Evolutionary conservation across 2,888 invertebrate species (phyloP), one percentile per base, ranked within the genome.

Genomic region (Hirtodrosophila cameraria): DNA sequence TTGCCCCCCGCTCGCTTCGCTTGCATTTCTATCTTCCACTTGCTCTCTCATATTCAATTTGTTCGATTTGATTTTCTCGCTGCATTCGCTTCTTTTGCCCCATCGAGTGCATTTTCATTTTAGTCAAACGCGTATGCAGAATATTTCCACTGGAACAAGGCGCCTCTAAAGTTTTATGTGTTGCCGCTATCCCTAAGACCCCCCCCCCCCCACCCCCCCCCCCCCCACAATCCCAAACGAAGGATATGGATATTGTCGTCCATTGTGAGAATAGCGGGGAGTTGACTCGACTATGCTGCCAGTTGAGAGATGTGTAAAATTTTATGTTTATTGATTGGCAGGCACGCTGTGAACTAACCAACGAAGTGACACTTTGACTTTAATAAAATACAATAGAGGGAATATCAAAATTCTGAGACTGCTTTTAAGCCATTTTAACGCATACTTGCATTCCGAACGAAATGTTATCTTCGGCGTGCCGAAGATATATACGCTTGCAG

Each of bases 261-360:
- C 72, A 64, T 76, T 71, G 63, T 33, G 49, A 38, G 38, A 15
- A 16, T 11, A 15, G 13, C 16, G 31, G 33, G 20, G 8, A 1
- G 8, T 4, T 6, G 11, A 9, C n/a, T n/a, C n/a, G n/a, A n/a
- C n/a, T n/a, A n/a, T n/a, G 25, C 3, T 13, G n/a, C 5, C 13
- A 11, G 48, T 27, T 9, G 54, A 54, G 54, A 53, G 59, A 28
- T 62, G 59, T 58, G 66, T 72, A 66, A 69, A 78, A 83, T 74
- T 82, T 82, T 80, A 83, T 81, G 74, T 66, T 80, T 76, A 82
- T 83, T 76, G 81, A 83, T 82, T 82, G 81, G 54, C 81, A 76
- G 68, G 25, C 66, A 15, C 35, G 9, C 36, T 53, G 39, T 15
- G 30, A 60, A 53, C 49, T 45, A 52, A 55, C 52, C 61, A 65